These are phyloP conservation scores for Pogona vitticeps DNA, from an alignment of 2,113 vertebrate species.

Conservation along the genomic window DNA sequence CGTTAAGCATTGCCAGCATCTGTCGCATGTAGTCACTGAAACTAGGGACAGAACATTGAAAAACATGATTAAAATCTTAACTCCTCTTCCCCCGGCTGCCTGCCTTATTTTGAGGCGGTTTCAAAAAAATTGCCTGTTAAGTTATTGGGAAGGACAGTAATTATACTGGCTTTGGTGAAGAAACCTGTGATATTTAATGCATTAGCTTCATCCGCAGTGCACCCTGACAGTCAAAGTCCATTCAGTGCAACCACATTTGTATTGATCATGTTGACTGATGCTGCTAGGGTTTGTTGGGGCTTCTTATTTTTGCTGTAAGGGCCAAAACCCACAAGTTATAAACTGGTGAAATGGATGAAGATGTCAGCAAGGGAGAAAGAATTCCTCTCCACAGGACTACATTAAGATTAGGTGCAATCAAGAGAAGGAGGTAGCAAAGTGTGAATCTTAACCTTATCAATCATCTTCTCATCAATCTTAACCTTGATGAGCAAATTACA, in stretches of 20 bases:
- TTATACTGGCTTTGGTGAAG: background rate
- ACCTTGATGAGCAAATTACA: background rate
- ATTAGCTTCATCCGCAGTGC: background rate
- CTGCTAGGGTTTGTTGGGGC: no score
- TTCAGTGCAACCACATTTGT: background rate
- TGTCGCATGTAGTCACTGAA: constrained; percentile 11
- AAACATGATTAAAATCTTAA: constrained; percentile 29
- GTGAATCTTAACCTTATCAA: background rate
- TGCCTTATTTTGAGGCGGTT: constrained; percentile 2
- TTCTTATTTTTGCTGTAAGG: constrained; percentile 19
- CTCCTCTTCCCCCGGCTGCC: background rate
- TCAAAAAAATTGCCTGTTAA: background rate
- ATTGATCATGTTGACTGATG: background rate
- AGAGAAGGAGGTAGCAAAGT: background rate
- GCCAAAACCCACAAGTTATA: no score
- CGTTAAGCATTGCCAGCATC: constrained; percentile 6
- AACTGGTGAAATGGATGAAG: background rate
- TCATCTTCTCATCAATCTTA: background rate
- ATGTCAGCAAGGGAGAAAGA: background rate
- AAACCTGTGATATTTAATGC: background rate
- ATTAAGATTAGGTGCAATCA: constrained; percentile 14
- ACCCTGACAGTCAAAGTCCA: background rate
- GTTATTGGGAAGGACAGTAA: background rate
- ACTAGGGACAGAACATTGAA: background rate
- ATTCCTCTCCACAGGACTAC: background rate